Base-by-base conservation (phyloP, 1,140 invertebrate genomes). In the Euura saliciscinereae region DNA sequence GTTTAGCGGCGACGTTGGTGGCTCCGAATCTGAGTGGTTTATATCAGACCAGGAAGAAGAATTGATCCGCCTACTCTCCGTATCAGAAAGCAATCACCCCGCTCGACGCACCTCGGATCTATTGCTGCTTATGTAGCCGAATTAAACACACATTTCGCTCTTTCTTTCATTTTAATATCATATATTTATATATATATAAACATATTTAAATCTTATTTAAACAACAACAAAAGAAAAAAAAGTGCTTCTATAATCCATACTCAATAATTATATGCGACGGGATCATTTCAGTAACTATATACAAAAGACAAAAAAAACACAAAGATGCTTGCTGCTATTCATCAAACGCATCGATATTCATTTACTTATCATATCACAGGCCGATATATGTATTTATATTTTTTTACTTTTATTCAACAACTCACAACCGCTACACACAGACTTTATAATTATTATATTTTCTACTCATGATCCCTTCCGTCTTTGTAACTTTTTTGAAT, bases 41-140 rank as follows among this genome's bases (percentile, higher is more conserved):
- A 90, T 92, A 77, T 94, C 93, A 45, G 93, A 94, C 85, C 93
- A 94, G 87, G 94, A 95, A 84, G 94, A 95, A 77, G 93, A 95
- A 86, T 88, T 95, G 69, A 90, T 94, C 79, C 92, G 92, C 79
- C 88, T 92, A 77, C 89, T 92, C 78, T 85, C 84, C 74, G 78
- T 74, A 78, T 81, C 74, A 76, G 84, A 86, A 77, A 86, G 78
- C 81, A 84, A 81, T 80, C 84, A 85, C 73, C 80, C 83, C 73
- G 74, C 75, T 75, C 80, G 85, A 77, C 79, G 80, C 69, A 83
- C 83, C 71, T 87, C 86, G 73, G 86, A 88, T 84, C 85, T 87
- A 77, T 71, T 88, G 71, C 84, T 83, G 75, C 80, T 84, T 71
- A 82, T 85, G 79, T 86, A 86, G 81, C 68, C 28, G 59, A 44